Conservation (phyloP, 2,797 vertebrate genomes). For the Scarus forsteni region DNA sequence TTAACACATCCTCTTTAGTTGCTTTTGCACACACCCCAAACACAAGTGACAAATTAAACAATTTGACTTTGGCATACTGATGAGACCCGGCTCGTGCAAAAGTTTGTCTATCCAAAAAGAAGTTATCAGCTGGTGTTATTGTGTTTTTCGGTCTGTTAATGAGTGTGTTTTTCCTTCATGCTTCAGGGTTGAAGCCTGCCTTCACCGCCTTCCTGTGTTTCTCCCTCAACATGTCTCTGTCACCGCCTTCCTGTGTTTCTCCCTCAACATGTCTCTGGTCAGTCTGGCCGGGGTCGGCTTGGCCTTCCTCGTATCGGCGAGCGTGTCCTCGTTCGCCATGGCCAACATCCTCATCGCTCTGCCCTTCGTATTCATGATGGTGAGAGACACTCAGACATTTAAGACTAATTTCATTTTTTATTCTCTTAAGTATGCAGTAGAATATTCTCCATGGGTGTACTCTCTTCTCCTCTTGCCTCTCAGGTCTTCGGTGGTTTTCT, state of each 20-base stretch:
- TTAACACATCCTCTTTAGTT: no score
- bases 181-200: constrained; percentile 80
- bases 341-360: constrained; percentile 86
- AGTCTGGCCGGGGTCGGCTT: constrained; percentile 83
- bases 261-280: constrained; percentile 83
- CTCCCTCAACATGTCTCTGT: constrained; percentile 81
- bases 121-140: background rate
- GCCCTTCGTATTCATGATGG: constrained; percentile 90
- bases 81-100: no score
- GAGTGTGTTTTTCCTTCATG: background rate
- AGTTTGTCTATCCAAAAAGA: no score
- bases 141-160: background rate
- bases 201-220: constrained; percentile 81
- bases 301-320: constrained; percentile 87
- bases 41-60: no score
- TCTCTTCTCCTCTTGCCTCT: background rate
- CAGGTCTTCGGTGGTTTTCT: constrained; percentile 88
- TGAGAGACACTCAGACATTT: constrained; percentile 49
- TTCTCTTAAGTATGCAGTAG: background rate
- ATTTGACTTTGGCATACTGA: no score
- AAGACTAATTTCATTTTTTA: background rate
- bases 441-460: background rate
- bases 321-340: constrained; percentile 83
- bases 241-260: constrained; percentile 79
- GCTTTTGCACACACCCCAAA: no score